phyloP scores from a whole-genome alignment of 1,140 invertebrate species.

The Saccostrea glomerata region DNA sequence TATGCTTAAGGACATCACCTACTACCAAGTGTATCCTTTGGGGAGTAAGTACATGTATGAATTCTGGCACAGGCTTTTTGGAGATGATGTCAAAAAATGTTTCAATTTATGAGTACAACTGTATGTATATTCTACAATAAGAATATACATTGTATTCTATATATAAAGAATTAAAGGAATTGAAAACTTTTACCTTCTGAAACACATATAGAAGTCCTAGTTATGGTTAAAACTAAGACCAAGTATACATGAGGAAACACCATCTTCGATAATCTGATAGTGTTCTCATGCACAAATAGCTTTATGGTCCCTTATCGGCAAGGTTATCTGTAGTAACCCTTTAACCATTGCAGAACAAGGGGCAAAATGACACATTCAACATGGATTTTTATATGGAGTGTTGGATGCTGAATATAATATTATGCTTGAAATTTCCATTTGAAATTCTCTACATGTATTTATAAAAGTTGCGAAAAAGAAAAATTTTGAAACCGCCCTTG shows the following conservation, averaged over 20 bases:
- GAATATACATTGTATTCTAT: too few species aligned
- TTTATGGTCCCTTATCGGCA: conserved; percentile 1
- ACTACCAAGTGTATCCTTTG: too few species aligned
- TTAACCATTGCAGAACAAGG: too few species aligned
- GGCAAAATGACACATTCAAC: too few species aligned
- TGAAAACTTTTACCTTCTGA: background rate
- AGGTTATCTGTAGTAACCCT: background rate
- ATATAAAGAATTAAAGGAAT: background rate
- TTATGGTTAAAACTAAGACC: background rate
- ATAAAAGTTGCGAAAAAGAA: too few species aligned
- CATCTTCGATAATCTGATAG: background rate
- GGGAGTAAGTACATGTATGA: background rate
- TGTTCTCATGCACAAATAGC: background rate
- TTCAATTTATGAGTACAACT: background rate
- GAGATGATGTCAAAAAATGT: background rate
- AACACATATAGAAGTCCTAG: background rate
- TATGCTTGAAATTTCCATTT: background rate
- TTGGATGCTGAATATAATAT: too few species aligned
- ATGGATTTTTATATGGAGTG: too few species aligned
- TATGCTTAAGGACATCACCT: too few species aligned
- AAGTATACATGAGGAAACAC: background rate
- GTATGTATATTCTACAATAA: too few species aligned
- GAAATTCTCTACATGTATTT: too few species aligned
- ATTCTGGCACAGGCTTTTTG: background rate
- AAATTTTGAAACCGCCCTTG: too few species aligned